Base-by-base conservation (phyloP, 1,140 invertebrate genomes). In the Sycophila sp. region DNA sequence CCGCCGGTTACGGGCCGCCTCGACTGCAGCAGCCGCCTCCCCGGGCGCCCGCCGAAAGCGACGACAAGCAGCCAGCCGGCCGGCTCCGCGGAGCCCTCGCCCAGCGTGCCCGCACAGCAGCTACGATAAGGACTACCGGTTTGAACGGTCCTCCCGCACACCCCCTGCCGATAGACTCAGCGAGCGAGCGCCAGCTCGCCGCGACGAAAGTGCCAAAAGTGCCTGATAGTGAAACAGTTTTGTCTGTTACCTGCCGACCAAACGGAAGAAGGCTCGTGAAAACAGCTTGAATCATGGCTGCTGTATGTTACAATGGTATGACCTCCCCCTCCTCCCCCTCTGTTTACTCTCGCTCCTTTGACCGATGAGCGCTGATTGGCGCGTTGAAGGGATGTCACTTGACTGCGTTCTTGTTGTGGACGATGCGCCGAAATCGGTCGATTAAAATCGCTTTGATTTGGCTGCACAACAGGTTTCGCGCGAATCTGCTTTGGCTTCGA, bases 231-330 rank as follows among this genome's bases (percentile, higher is more conserved):
- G 19, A 2, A 2, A 22, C 24, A 7, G 42, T 19, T n/a, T n/a
- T n/a, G n/a, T n/a, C n/a, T n/a, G n/a, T n/a, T n/a, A n/a, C n/a
- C n/a, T 47, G 42, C 19, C n/a, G 24, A 28, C 40, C 15, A 8
- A 8, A 8, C 11, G 40, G n/a, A 42, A n/a, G 13, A 42, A 5
- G 4, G n/a, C 15, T 8, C 4, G n/a, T 8, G 11, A 42, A 42
- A 15, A 3, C 40, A 15, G 17, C 19, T 34, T 10, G 51, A 40
- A 78, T 78, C 69, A 85, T 85, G 83, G 81, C 83, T 75, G 71
- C 79, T 75, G 75, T 80, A 67, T 83, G 82, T 73, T 83, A 78
- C 69, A 75, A 74, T 47, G 83, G 83, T 83, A 83, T 56, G 80
- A n/a, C n/a, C n/a, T n/a, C n/a, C n/a, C n/a, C n/a, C n/a, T n/a